Evolutionary conservation across 2,797 vertebrate genomes (phyloP).

Genomic region (Pogoniulus pusillus): DNA sequence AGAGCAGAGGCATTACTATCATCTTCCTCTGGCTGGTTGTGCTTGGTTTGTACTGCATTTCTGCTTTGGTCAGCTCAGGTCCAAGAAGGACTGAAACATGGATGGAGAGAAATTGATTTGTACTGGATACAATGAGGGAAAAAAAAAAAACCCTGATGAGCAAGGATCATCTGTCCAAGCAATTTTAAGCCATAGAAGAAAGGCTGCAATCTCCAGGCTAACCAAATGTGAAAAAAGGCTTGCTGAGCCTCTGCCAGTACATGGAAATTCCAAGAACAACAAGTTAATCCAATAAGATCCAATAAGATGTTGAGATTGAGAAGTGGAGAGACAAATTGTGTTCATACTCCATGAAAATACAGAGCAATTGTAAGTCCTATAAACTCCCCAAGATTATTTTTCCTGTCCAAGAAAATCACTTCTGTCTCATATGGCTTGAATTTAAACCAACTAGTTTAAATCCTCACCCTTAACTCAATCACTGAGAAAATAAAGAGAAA

Average conservation of each 20-base stretch:
- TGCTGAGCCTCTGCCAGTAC: slow-evolving; percentile 28
- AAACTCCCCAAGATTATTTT: slow-evolving; percentile 62
- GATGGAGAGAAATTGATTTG: neutral
- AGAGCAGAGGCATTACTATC: neutral
- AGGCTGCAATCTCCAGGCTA: slow-evolving; percentile 11
- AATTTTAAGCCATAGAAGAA: neutral
- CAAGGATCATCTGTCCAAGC: neutral
- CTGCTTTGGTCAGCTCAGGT: neutral
- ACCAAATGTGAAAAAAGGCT: slow-evolving; percentile 40
- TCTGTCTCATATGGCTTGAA: slow-evolving; percentile 66
- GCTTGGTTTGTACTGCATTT: neutral
- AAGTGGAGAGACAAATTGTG: slow-evolving; percentile 58
- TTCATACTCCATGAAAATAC: slow-evolving; percentile 62
- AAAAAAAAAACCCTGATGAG: neutral
- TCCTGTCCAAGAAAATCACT: slow-evolving; percentile 65
- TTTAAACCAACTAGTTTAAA: slow-evolving; percentile 63
- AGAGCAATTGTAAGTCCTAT: slow-evolving; percentile 59
- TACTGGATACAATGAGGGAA: neutral
- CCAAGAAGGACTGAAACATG: neutral
- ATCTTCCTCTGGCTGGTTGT: neutral
- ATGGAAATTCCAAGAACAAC: slow-evolving; percentile 66
- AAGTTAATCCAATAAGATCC: slow-evolving; percentile 65
- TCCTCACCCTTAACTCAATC: slow-evolving; percentile 28
- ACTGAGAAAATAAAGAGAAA: slow-evolving; percentile 49
- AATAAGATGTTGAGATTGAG: slow-evolving; percentile 58